Evolutionary conservation across 2,113 vertebrate species (phyloP), one percentile per base, ranked within the genome.

Genomic region (Apteryx owenii): DNA sequence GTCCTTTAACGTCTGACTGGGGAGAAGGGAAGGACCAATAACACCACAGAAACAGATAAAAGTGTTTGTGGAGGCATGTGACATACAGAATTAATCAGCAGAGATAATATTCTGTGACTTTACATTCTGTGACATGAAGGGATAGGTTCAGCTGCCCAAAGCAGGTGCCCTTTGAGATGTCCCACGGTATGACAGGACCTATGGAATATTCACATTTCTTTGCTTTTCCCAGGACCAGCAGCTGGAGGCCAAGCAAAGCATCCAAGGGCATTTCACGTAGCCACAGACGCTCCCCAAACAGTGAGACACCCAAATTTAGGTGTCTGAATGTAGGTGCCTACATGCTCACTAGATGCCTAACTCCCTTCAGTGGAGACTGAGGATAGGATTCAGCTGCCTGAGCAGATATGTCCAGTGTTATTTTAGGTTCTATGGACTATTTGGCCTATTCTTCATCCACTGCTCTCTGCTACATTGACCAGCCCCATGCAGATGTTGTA

Each of bases 161-260:
- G 3, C n/a, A 12, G 3, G 15, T 50, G 7, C 9, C 12, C 12
- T 2, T 0, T 28, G 46, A 50, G 48, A 79, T 38, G 38, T 33
- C 56, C 56, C 19, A 60, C 17, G 56, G 19, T 60, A 60, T 60
- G 29, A 60, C 29, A 60, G 29, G 31, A 33, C 9, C 29, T 60
- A 60, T 33, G 56, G 56, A 10, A 60, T 60, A 60, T 33, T 60
- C 56, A 58, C 7, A 58, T 58, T 58, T 56, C 54, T 16, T 31
- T 31, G 29, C 54, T 26, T 31, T 56, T 58, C 13, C 10, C 42
- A 79, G 40, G 22, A 81, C 38, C 42, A 79, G 51, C 50, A 89
- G 6, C 3, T 21, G 33, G 12, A 89, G 61, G 40, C 9, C 56
- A 81, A 76, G 16, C 7, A 92, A 56, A 36, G 7, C 29, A 78